Evolutionary conservation across 2,888 invertebrate genomes (phyloP).

Genomic region (Anagyrus pseudococci): DNA sequence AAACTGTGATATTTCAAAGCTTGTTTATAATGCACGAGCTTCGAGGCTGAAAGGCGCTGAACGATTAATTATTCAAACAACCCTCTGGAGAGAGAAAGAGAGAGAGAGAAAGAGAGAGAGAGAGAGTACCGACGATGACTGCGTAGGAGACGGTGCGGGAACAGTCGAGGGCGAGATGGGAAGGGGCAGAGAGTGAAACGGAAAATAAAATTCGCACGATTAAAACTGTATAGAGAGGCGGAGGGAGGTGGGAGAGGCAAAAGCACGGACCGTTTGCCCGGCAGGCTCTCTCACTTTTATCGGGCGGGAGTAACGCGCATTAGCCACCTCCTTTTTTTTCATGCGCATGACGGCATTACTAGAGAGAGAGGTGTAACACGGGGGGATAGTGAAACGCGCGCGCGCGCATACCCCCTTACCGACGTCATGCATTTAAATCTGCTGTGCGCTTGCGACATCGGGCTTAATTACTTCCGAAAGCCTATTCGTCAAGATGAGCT

Average conservation of each 20-base stretch:
- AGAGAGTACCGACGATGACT: neutral
- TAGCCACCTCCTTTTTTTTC: conserved; percentile 2
- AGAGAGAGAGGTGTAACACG: no score
- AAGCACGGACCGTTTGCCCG: conserved; percentile 20
- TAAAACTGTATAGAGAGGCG: conserved; percentile 23
- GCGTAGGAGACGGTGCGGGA: no score
- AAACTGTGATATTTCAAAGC: no score
- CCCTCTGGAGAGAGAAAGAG: neutral
- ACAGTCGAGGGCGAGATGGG: no score
- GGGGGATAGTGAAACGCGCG: no score
- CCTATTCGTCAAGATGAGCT: no score
- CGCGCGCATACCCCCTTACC: neutral
- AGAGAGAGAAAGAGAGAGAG: neutral
- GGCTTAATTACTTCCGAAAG: conserved; percentile 33
- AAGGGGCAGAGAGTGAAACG: no score
- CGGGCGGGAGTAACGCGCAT: conserved; percentile 36
- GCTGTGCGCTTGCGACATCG: conserved; percentile 13
- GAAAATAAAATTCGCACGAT: conserved; percentile 31
- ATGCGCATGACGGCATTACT: neutral
- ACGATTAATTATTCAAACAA: no score
- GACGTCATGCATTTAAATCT: conserved; percentile 27
- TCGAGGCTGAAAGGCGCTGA: no score
- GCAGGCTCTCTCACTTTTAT: conserved; percentile 34
- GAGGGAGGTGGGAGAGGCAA: conserved; percentile 9
- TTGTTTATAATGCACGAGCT: no score